Evolutionary conservation across 2,797 vertebrate species (phyloP).

Genomic region (Avahi laniger): DNA sequence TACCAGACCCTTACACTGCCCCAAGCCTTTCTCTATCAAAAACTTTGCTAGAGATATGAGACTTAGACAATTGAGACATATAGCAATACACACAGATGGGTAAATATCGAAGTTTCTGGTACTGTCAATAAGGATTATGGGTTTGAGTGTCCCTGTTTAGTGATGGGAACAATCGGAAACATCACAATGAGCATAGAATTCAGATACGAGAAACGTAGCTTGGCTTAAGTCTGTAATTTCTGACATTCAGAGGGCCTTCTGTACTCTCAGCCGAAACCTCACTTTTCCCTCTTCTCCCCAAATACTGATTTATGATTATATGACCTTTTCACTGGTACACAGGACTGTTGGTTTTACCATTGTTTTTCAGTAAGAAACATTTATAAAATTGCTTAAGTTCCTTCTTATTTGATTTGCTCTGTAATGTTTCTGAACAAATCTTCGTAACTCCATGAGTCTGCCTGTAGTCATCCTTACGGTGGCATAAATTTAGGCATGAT

Average conservation of each 20-base stretch:
- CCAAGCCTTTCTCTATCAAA: neutral
- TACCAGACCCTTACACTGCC: neutral
- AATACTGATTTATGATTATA: neutral
- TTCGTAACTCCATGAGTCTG: neutral
- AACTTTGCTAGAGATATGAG: neutral
- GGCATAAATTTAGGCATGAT: neutral
- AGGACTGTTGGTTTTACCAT: neutral
- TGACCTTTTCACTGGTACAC: neutral
- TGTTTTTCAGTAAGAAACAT: constrained; percentile 6
- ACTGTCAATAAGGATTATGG: neutral
- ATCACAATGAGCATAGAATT: neutral
- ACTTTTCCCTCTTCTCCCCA: neutral
- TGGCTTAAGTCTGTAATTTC: neutral
- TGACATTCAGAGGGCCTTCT: neutral
- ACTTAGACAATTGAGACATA: neutral
- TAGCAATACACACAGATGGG: too few relatives aligned
- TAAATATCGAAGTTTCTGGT: neutral
- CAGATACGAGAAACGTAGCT: neutral
- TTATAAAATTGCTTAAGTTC: neutral
- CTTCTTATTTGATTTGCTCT: constrained; percentile 2
- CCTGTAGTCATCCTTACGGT: neutral
- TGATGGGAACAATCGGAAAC: neutral
- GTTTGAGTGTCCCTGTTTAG: neutral
- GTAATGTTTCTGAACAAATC: neutral
- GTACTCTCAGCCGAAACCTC: neutral